phyloP scores from a whole-genome alignment of 2,888 invertebrate species.

The Drosophila falleni region DNA sequence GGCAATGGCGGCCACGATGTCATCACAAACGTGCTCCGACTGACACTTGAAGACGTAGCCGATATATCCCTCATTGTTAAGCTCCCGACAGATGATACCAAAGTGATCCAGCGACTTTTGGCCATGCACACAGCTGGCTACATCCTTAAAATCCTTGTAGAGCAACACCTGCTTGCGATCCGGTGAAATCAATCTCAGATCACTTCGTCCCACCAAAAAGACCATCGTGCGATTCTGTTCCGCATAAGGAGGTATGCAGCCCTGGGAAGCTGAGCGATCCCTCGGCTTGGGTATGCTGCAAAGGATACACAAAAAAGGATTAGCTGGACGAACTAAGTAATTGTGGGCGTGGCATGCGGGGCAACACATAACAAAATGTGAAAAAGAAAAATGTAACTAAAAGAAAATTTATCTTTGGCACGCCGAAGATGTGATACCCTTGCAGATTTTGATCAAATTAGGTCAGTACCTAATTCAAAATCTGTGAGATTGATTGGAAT shows the following conservation, averaged over 20 bases:
- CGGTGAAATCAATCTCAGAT: constrained; percentile 95
- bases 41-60: constrained; percentile 97
- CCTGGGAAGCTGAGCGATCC: constrained; percentile 88
- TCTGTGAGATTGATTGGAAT: no score
- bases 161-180: constrained; percentile 96
- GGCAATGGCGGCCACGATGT: constrained; percentile 89
- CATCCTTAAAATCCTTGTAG: constrained; percentile 94
- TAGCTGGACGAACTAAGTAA: background rate
- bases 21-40: constrained; percentile 92
- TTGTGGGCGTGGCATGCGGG: constrained; percentile 15
- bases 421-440: no score
- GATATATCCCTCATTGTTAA: constrained; percentile 88
- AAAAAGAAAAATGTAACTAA: background rate
- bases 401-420: background rate
- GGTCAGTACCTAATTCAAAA: no score
- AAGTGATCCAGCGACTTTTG: constrained; percentile 93
- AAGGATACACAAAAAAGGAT: constrained; percentile 5
- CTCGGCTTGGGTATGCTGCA: constrained; percentile 85
- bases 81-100: constrained; percentile 96
- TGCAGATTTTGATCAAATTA: no score
- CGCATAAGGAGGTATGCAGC: constrained; percentile 87
- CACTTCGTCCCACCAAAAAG: constrained; percentile 93
- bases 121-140: constrained; percentile 95
- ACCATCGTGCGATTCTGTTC: constrained; percentile 97
- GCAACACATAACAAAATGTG: background rate